Percentiles rank a stretch among this genome's conserved stretches.
phyloP scores from a whole-genome alignment of 1,140 invertebrate genomes.

The Hycleus phaleratus region DNA sequence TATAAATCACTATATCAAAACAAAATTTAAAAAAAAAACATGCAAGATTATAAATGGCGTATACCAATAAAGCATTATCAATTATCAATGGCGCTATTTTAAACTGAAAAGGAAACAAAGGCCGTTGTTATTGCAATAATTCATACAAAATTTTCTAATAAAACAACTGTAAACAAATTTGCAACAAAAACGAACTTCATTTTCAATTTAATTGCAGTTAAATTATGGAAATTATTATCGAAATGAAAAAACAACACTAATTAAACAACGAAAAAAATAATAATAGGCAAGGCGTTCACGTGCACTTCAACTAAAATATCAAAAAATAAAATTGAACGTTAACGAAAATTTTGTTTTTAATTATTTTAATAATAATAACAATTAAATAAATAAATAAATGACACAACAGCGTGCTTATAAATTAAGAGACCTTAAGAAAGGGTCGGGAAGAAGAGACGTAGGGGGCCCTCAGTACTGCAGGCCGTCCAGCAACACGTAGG shows the following conservation, averaged over 20 bases:
- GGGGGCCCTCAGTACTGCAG: conserved; percentile 41
- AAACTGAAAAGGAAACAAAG: neutral
- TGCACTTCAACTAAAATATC: neutral
- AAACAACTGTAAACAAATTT: neutral
- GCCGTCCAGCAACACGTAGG: conserved; percentile 41
- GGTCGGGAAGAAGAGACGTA: conserved; percentile 25
- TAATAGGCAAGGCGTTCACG: neutral
- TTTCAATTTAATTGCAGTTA: too few relatives aligned
- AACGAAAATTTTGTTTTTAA: neutral
- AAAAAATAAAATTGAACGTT: neutral
- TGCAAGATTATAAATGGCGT: neutral
- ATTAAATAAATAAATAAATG: conserved; percentile 1
- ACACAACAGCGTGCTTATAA: conserved; percentile 11
- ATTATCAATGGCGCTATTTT: neutral
- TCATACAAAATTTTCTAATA: neutral
- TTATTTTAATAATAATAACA: neutral
- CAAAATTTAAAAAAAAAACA: neutral
- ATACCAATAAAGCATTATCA: neutral
- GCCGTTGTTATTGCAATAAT: neutral
- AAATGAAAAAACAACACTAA: neutral
- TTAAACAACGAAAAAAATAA: neutral
- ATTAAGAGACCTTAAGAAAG: conserved; percentile 34
- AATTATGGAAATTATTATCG: too few relatives aligned
- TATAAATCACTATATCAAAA: neutral
- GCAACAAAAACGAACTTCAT: neutral